phyloP scores from a whole-genome alignment of 2,888 invertebrate species.

The Machimus rusticus region DNA sequence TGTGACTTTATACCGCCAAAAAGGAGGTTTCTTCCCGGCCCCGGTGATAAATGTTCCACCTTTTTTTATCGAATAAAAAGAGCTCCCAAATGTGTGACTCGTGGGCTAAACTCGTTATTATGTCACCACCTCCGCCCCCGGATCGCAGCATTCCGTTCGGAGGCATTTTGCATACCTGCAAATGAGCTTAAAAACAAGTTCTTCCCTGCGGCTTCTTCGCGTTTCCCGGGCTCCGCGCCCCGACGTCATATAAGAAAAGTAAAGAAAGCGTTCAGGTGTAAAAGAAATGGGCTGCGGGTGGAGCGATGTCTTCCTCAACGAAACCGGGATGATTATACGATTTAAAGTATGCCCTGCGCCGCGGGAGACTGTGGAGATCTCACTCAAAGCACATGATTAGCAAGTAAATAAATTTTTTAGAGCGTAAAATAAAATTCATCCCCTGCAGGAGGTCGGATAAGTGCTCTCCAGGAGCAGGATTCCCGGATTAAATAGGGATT shows the following conservation, averaged over 20 bases:
- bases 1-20: background rate
- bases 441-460: background rate
- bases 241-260: background rate
- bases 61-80: no score
- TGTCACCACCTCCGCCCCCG: background rate
- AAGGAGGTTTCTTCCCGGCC: background rate
- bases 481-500: background rate
- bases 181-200: slow-evolving; percentile 22
- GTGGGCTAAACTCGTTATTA: background rate
- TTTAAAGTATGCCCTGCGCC: background rate
- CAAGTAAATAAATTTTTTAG: slow-evolving; percentile 17
- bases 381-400: slow-evolving; percentile 3
- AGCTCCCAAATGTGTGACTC: background rate
- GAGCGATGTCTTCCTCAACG: background rate
- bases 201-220: background rate
- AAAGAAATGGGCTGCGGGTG: background rate
- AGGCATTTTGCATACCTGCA: slow-evolving; percentile 2
- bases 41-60: slow-evolving; percentile 10
- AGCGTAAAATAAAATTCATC: slow-evolving; percentile 18
- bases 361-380: background rate
- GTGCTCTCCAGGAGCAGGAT: background rate
- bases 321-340: background rate
- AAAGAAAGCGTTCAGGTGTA: background rate
- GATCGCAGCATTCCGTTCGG: background rate
- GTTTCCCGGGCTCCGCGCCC: background rate